phyloP scores from a whole-genome alignment of 1,140 invertebrate genomes.

The Plectrocnemia conspersa region DNA sequence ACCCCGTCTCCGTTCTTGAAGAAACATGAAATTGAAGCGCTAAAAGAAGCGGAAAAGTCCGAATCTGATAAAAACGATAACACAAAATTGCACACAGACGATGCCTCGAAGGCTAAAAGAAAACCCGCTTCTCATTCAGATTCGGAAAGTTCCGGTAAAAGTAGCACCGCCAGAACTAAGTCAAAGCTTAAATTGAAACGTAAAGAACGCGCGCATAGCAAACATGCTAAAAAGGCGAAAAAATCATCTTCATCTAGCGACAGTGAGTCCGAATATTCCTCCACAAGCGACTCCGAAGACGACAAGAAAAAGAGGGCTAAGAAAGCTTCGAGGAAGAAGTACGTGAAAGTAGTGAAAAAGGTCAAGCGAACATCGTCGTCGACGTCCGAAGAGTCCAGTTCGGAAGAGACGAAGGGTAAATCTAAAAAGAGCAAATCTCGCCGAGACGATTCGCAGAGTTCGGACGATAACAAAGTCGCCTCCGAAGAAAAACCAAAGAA shows the following conservation, averaged over 20 bases:
- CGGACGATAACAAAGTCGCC: constrained; percentile 23
- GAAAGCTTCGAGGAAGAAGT: constrained; percentile 51
- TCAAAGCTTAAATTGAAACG: constrained; percentile 49
- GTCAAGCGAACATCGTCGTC: constrained; percentile 49
- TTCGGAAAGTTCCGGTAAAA: constrained; percentile 47
- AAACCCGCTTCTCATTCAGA: constrained; percentile 44
- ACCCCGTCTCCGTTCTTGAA: constrained; percentile 77
- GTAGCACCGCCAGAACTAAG: constrained; percentile 46
- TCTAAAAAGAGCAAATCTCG: constrained; percentile 46
- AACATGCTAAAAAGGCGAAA: constrained; percentile 50
- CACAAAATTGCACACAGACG: constrained; percentile 4
- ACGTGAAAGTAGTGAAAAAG: constrained; percentile 48
- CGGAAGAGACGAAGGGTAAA: constrained; percentile 55
- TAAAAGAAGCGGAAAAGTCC: constrained; percentile 46
- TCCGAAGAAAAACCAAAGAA: constrained; percentile 42
- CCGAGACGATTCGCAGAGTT: constrained; percentile 26
- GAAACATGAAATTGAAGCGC: constrained; percentile 63
- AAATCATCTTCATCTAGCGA: constrained; percentile 50
- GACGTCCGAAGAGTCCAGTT: constrained; percentile 56
- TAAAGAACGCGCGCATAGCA: constrained; percentile 47
- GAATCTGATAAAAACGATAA: constrained; percentile 34
- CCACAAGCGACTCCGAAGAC: constrained; percentile 60
- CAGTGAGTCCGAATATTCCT: constrained; percentile 58
- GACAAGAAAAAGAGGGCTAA: constrained; percentile 59
- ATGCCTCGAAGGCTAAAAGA: constrained; percentile 37